A percentile compares a stretch with the other conserved stretches of the same genome.
phyloP scores from a whole-genome alignment of 2,113 vertebrate genomes.

The Tupaia chinensis region DNA sequence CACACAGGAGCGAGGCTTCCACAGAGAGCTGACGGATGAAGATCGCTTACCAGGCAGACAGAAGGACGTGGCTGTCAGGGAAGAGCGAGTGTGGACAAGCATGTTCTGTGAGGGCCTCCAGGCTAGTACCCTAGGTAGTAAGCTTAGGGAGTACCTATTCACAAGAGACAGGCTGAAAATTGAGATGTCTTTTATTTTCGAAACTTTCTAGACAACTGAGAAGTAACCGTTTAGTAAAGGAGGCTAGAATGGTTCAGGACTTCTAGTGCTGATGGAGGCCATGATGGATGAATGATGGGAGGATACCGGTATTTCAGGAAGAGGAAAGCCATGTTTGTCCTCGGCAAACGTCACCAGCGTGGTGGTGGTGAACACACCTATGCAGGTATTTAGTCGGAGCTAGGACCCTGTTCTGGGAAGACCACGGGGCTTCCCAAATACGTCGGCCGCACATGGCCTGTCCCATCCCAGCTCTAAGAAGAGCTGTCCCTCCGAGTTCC shows the following conservation, averaged over 20 bases:
- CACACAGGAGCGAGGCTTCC: background rate
- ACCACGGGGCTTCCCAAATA: background rate
- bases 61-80: background rate
- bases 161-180: background rate
- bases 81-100: background rate
- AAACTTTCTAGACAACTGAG: background rate
- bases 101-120: background rate
- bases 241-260: background rate
- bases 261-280: too few species aligned
- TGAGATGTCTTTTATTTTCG: background rate
- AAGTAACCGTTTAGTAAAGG: background rate
- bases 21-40: background rate
- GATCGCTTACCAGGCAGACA: background rate
- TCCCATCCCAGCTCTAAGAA: background rate
- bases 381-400: background rate
- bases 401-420: background rate
- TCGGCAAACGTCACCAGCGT: background rate
- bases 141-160: background rate
- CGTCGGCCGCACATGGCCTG: rapidly evolving
- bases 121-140: background rate
- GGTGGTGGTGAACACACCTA: background rate
- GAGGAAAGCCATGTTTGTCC: background rate
- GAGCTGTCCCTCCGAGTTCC: background rate
- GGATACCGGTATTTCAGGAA: background rate
- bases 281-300: too few species aligned